These are phyloP conservation scores for Stegophylla sp. DNA, from an alignment of 2,888 invertebrate species.

Conservation along the genomic window DNA sequence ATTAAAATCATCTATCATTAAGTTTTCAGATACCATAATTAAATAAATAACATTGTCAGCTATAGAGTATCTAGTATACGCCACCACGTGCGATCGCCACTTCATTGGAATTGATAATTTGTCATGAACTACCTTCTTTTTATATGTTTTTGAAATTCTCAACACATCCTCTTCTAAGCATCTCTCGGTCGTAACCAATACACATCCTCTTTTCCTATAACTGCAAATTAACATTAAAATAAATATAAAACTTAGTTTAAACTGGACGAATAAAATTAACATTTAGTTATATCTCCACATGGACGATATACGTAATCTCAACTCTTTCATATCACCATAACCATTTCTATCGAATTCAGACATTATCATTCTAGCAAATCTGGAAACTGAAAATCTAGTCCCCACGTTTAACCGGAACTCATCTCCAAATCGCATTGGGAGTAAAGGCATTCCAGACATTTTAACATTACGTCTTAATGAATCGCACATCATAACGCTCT, in stretches of 20 bases:
- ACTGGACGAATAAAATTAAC: background rate
- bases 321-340: background rate
- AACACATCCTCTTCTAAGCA: background rate
- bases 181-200: background rate
- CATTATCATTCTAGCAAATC: background rate
- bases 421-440: background rate
- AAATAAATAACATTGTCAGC: background rate
- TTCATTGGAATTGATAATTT: background rate
- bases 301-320: background rate
- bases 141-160: background rate
- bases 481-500: background rate
- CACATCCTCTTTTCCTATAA: background rate
- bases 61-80: background rate
- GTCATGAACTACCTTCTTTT: background rate
- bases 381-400: background rate
- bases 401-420: background rate
- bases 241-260: background rate
- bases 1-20: no score
- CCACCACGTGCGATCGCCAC: background rate
- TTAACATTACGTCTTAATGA: background rate
- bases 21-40: background rate
- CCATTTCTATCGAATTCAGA: background rate
- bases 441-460: background rate
- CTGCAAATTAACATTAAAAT: background rate
- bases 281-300: background rate